Evolutionary conservation across 2,797 vertebrate genomes (phyloP), one percentile per base, ranked within the genome.

Genomic region (Ctenochaetus hawaiiensis): DNA sequence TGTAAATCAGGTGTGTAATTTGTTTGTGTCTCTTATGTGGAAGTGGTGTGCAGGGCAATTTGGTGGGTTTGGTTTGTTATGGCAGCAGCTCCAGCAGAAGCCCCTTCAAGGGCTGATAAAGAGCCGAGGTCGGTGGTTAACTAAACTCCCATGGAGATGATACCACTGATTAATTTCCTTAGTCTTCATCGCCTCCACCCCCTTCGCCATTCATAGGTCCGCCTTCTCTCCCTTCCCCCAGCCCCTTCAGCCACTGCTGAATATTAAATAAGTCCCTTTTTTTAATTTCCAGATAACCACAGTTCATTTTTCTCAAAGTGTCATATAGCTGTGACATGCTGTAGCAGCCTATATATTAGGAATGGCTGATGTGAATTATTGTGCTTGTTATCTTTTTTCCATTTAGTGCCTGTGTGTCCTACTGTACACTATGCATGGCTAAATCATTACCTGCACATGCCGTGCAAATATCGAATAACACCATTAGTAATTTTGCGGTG

Each of bases 191-290:
- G 45, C 60, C 72, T 44, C 78, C 69, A 45, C 84, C 67, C 80
- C 67, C 34, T 57, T 77, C 75, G 72, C 69, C 69, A 78, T 75
- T 77, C 63, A 73, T 77, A 71, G 69, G 80, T 85, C 83, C 53
- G 37, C 78, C 84, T 69, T 67, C 44, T 71, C n/a, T 69, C 77
- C 87, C 86, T 59, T 61, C 87, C 89, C 91, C 87, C 89, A 84
- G 65, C 77, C 68, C 84, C 78, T 82, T 84, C 67, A 83, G 77
- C 89, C 82, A 85, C 82, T 73, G 82, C 85, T 91, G 87, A 91
- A 95, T 94, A 94, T 93, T 89, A 93, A 94, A 94, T 94, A 90
- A 87, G 80, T 81, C 84, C 87, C 81, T 87, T 92, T 90, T 94
- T 92, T 82, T 26, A 90, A 95, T 94, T 94, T 92, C 82, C 77